Evolutionary conservation across 92 coral and sea anemone genomes (phyloP).

Genomic region (Heliopora coerulea): DNA sequence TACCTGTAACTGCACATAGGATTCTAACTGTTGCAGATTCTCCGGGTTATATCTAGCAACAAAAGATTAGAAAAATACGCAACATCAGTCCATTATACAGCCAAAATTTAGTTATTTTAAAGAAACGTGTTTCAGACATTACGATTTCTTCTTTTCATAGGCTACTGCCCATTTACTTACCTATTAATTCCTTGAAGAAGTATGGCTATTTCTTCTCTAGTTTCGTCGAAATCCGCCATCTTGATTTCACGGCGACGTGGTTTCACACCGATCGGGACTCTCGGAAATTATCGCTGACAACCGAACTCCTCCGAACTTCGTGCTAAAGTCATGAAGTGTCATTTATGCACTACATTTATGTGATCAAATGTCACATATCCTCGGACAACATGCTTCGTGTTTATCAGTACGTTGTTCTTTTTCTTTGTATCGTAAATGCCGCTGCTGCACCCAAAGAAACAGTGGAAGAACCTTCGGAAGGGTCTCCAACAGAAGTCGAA

Average conservation of each 20-base stretch:
- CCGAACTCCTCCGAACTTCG: too few species aligned
- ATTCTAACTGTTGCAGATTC: constrained; percentile 74
- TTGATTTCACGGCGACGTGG: not conserved
- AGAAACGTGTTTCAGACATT: not conserved
- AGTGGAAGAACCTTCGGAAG: constrained; percentile 38
- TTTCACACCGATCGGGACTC: not conserved
- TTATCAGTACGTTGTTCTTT: not conserved
- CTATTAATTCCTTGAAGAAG: constrained; percentile 92
- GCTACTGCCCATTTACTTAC: constrained; percentile 39
- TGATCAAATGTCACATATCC: too few species aligned
- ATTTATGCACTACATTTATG: too few species aligned
- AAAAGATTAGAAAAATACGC: not conserved
- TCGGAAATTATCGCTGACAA: not conserved
- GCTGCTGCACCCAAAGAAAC: constrained; percentile 31
- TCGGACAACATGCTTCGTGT: not conserved
- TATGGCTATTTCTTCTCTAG: constrained; percentile 60
- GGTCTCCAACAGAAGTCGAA: constrained; percentile 23
- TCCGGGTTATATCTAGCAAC: constrained; percentile 85
- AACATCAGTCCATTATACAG: not conserved
- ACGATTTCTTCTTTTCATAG: too few species aligned
- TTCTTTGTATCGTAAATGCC: not conserved
- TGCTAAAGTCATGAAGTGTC: too few species aligned
- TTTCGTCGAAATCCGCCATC: constrained; percentile 58
- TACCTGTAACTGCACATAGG: constrained; percentile 90
- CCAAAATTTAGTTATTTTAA: not conserved